Evolutionary conservation across 1,140 invertebrate species (phyloP).

Genomic region (Drosophila kepulauana): DNA sequence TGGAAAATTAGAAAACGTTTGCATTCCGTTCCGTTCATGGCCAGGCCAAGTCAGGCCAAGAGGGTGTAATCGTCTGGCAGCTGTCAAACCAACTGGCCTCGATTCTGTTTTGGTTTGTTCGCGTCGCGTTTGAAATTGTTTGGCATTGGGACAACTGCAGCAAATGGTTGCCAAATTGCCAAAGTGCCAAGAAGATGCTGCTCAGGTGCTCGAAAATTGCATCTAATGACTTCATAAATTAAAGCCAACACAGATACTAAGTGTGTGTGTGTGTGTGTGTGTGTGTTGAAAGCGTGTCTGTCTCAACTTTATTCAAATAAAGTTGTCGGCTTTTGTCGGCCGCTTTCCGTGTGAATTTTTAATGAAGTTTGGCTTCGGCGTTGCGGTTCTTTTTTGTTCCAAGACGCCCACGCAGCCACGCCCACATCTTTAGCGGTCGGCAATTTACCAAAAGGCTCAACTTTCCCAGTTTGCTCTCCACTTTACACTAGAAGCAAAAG

Average conservation of each 20-base stretch:
- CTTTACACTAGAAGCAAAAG: constrained; percentile 4
- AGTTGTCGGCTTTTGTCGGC: constrained; percentile 39
- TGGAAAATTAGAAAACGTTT: constrained; percentile 79
- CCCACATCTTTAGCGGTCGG: constrained; percentile 70
- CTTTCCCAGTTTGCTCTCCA: constrained; percentile 34
- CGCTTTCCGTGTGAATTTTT: constrained; percentile 61
- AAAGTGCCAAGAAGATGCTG: constrained; percentile 2
- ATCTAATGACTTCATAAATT: constrained; percentile 75
- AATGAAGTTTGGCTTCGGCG: constrained; percentile 60
- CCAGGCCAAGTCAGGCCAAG: background rate
- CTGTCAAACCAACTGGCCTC: constrained; percentile 59
- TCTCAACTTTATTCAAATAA: constrained; percentile 51
- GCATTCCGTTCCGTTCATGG: constrained; percentile 19
- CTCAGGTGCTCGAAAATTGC: constrained; percentile 70
- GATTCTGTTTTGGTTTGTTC: constrained; percentile 34
- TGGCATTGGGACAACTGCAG: constrained; percentile 55
- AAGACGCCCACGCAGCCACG: constrained; percentile 16
- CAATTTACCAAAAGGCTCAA: constrained; percentile 68
- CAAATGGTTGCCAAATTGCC: constrained; percentile 46
- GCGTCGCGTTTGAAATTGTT: constrained; percentile 18
- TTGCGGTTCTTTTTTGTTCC: constrained; percentile 43
- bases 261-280: background rate
- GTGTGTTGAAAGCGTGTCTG: background rate
- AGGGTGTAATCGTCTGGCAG: constrained; percentile 48
- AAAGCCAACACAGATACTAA: constrained; percentile 37